Evolutionary conservation across 1,140 invertebrate species (phyloP), one percentile per base, ranked within the genome.

Genomic region (Brachystomella parvula): DNA sequence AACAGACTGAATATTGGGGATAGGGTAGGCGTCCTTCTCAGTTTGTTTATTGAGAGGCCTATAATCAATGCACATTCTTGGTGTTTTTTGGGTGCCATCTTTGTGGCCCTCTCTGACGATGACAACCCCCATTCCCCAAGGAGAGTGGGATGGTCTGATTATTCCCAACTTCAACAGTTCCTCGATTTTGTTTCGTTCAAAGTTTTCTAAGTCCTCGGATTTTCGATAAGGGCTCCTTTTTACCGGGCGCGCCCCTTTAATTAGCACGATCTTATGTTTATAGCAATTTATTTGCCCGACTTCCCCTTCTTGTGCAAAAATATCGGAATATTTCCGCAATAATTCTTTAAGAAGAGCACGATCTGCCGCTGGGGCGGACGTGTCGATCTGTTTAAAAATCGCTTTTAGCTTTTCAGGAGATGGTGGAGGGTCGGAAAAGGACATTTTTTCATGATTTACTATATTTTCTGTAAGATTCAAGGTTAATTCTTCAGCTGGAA

Each of bases 281-380:
- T 53, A 57, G 15, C 63, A 64, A 64, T 56, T 64, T 1, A 64
- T 64, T 17, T 57, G 32, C 1, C 63, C 63, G 0, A 57, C 1
- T 57, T 64, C 49, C 2, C 63, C 63, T 1, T 47, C 47, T 64
- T 57, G 53, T 0, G 49, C 63, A 57, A 64, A 64, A 21, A 64
- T 49, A 57, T 64, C 49, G 0, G 49, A 53, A 6, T 53, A 53
- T 53, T 53, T 15, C 24, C 12, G 12, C 15, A 53, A 19, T 15
- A 53, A 24, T 53, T 53, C 3, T 6, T 26, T 53, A 6, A 53
- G 24, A 6, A 53, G 21, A 17, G 12, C 49, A 17, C 21, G 12
- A 6, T 53, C 49, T 19, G 12, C 24, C 6, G 49, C 12, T 39
- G 35, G 6, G 19, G 35, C 35, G 6, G 35, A 39, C 19, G 35